phyloP scores from a whole-genome alignment of 2,797 vertebrate species.

The Arrhamphus sclerolepis region DNA sequence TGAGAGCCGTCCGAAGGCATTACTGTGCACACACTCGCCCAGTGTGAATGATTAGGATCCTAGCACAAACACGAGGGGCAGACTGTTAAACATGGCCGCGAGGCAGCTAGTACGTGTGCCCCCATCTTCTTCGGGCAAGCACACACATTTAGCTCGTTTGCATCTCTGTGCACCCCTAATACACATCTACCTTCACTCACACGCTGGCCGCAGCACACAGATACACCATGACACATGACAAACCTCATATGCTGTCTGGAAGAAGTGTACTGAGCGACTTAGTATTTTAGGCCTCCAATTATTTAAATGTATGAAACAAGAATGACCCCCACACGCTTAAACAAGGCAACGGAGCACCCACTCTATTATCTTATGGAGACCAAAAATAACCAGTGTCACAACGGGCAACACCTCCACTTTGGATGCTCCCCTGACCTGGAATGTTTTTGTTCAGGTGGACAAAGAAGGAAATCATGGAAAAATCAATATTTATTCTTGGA shows the following conservation, averaged over 20 bases:
- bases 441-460: conserved; percentile 35
- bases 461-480: conserved; percentile 29
- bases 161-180: conserved; percentile 54
- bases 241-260: conserved; percentile 66
- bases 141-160: conserved; percentile 63
- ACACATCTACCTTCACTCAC: conserved; percentile 64
- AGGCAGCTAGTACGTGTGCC: conserved; percentile 57
- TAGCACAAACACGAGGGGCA: conserved; percentile 85
- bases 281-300: conserved; percentile 63
- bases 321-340: conserved; percentile 47
- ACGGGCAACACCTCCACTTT: conserved; percentile 43
- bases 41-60: conserved; percentile 89
- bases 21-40: conserved; percentile 80
- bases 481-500: conserved; percentile 38
- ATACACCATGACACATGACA: conserved; percentile 76
- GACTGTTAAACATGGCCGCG: conserved; percentile 75
- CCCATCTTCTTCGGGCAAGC: conserved; percentile 38
- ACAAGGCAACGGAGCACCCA: conserved; percentile 43
- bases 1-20: conserved; percentile 86
- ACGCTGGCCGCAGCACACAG: conserved; percentile 50
- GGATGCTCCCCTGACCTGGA: conserved; percentile 21
- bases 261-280: conserved; percentile 56
- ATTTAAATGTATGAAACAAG: conserved; percentile 68
- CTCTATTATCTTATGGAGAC: conserved; percentile 42
- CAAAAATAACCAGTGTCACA: conserved; percentile 29